These are phyloP conservation scores for Caenorhabditis plicata DNA, from an alignment of 2,888 invertebrate species.

Conservation along the genomic window DNA sequence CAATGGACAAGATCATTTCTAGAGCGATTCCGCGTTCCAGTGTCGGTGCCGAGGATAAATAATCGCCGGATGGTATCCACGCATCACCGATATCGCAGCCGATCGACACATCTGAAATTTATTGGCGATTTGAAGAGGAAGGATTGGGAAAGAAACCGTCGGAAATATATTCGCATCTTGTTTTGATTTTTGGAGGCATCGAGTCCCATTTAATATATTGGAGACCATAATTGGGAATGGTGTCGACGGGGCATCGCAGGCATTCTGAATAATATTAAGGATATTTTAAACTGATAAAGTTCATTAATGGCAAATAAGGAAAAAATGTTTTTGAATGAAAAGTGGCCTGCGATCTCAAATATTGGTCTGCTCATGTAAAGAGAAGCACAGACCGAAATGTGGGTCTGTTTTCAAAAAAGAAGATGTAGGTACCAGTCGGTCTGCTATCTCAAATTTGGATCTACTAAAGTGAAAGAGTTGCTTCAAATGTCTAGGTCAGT, in stretches of 20 bases:
- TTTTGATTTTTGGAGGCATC: constrained; percentile 68
- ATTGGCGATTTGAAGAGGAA: not conserved
- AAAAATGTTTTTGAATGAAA: not conserved
- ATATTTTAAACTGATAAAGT: not conserved
- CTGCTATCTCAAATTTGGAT: too few relatives aligned
- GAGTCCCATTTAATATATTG: constrained; percentile 69
- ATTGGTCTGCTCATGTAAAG: not conserved
- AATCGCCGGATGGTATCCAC: constrained; percentile 70
- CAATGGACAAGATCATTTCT: constrained; percentile 68
- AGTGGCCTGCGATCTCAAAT: not conserved
- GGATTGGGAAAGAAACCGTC: constrained; percentile 58
- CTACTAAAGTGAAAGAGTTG: too few relatives aligned
- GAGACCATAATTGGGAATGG: constrained; percentile 70
- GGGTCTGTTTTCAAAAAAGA: too few relatives aligned
- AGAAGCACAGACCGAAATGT: too few relatives aligned
- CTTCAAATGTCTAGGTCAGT: too few relatives aligned
- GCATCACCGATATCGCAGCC: constrained; percentile 62
- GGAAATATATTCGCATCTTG: constrained; percentile 68
- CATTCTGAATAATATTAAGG: constrained; percentile 60
- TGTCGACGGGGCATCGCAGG: constrained; percentile 68
- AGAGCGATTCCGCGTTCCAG: constrained; percentile 69
- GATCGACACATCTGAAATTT: constrained; percentile 24
- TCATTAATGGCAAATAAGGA: not conserved
- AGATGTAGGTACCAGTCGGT: too few relatives aligned
- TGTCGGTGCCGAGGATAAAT: constrained; percentile 69